These are phyloP conservation scores for Coranthus polyacanthus DNA, from an alignment of 2,797 vertebrate genomes.

Conservation along the genomic window DNA sequence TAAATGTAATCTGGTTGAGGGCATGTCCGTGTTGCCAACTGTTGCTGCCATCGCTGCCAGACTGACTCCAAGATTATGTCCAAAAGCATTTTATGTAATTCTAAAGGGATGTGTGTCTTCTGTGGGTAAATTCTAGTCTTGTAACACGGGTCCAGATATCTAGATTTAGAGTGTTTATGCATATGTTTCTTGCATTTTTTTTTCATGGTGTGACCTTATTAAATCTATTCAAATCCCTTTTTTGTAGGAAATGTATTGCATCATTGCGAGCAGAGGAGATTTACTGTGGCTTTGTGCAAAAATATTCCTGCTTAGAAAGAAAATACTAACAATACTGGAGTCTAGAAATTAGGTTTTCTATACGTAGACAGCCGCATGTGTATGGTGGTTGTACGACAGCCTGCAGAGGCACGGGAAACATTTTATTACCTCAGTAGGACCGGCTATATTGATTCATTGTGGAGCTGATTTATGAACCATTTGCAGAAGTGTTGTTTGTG, in stretches of 20 bases:
- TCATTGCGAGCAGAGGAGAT: conserved; percentile 45
- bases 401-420: conserved; percentile 17
- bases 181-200: conserved; percentile 20
- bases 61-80: conserved; percentile 63
- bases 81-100: conserved; percentile 72
- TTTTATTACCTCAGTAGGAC: conserved; percentile 53
- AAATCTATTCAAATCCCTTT: conserved; percentile 53
- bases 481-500: conserved; percentile 46
- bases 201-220: conserved; percentile 47
- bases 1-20: conserved; percentile 71
- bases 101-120: conserved; percentile 47
- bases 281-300: conserved; percentile 27
- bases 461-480: conserved; percentile 60
- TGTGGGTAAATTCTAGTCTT: conserved; percentile 41
- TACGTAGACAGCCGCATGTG: conserved; percentile 12
- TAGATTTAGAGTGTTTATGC: conserved; percentile 34
- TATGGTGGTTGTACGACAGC: conserved; percentile 7
- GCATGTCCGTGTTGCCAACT: conserved; percentile 60
- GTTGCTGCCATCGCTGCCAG: conserved; percentile 55
- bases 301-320: conserved; percentile 11
- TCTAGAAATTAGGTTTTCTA: neutral
- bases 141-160: conserved; percentile 27
- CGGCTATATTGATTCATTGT: conserved; percentile 45
- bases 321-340: neutral
- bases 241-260: conserved; percentile 45